These are phyloP conservation scores for Harpegnathos saltator DNA, from an alignment of 1,140 invertebrate species.

Conservation along the genomic window DNA sequence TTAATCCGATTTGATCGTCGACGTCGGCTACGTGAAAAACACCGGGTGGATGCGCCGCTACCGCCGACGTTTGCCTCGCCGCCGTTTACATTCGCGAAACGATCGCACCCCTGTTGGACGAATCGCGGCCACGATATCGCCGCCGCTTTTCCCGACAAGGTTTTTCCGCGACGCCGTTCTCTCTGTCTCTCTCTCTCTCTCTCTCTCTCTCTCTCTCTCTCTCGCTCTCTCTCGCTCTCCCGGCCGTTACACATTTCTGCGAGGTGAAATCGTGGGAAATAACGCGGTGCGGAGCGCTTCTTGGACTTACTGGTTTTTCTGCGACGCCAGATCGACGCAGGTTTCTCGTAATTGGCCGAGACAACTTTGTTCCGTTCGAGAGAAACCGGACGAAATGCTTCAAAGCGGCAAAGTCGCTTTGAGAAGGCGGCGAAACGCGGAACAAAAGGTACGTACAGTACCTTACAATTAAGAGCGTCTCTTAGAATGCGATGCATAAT, in stretches of 20 bases:
- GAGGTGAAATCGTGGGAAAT: constrained; percentile 21
- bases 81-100: constrained; percentile 29
- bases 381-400: neutral
- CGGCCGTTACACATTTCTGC: no score
- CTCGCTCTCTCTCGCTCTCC: no score
- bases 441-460: neutral
- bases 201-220: no score
- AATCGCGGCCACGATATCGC: constrained; percentile 21
- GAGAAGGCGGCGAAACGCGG: neutral
- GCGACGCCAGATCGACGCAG: no score
- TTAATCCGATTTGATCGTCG: constrained; percentile 43
- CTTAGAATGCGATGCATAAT: neutral
- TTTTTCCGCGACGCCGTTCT: constrained; percentile 31
- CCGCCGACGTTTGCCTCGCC: constrained; percentile 36
- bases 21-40: constrained; percentile 12
- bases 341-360: constrained; percentile 14
- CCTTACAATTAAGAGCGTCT: constrained; percentile 13
- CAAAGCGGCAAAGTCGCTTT: neutral
- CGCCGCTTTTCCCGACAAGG: constrained; percentile 29
- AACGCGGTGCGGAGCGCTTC: constrained; percentile 22
- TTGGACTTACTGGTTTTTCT: no score
- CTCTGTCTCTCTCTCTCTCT: neutral
- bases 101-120: constrained; percentile 10
- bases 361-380: constrained; percentile 10
- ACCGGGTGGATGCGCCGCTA: constrained; percentile 16